These are phyloP conservation scores for Henricia sp. DNA, from an alignment of 53 echinoderm and acorn worm genomes.

Conservation along the genomic window DNA sequence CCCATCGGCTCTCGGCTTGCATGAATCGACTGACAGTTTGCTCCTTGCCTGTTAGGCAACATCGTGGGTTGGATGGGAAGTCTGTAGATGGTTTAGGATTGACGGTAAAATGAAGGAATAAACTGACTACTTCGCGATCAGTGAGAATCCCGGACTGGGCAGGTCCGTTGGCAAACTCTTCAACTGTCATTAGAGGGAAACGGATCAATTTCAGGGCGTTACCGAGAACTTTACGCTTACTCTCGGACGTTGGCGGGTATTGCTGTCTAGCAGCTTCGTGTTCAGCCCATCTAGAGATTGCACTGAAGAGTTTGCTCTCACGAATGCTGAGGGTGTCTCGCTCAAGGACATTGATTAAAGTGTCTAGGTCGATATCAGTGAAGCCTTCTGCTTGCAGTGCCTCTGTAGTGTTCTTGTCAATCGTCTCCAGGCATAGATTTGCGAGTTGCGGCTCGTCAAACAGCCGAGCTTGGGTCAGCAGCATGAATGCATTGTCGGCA, in stretches of 20 bases:
- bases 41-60: constrained; percentile 97
- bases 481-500: constrained; percentile 97
- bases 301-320: constrained; percentile 93
- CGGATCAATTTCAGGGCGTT: constrained; percentile 89
- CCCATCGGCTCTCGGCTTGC: constrained; percentile 96
- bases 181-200: constrained; percentile 97
- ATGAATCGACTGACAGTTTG: constrained; percentile 83
- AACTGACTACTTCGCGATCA: constrained; percentile 95
- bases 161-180: constrained; percentile 95
- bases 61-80: constrained; percentile 93
- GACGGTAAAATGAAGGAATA: constrained; percentile 98
- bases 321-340: constrained; percentile 94
- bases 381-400: constrained; percentile 94
- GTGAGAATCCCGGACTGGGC: constrained; percentile 95
- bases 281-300: constrained; percentile 89
- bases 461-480: constrained; percentile 87
- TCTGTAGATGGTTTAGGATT: constrained; percentile 95
- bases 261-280: constrained; percentile 85
- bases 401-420: constrained; percentile 95
- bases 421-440: constrained; percentile 94
- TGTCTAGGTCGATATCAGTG: constrained; percentile 96
- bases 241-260: constrained; percentile 78
- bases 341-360: constrained; percentile 91
- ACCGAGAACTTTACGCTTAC: constrained; percentile 84
- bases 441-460: constrained; percentile 96